Percentiles rank a stretch among this genome's conserved stretches.
Evolutionary conservation across 2,113 vertebrate species (phyloP).

Genomic region (Lycaon pictus): DNA sequence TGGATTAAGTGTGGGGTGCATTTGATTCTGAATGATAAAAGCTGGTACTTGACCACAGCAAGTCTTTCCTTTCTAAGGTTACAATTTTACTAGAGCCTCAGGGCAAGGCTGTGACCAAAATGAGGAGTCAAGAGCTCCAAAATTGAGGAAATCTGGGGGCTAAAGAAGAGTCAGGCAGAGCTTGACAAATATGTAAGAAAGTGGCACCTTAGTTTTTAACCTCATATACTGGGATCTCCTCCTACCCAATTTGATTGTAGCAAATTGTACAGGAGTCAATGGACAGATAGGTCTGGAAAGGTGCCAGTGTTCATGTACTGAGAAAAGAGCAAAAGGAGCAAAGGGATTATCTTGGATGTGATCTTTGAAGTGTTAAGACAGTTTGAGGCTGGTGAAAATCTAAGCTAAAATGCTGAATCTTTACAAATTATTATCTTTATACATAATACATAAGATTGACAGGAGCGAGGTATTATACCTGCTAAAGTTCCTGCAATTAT

Average conservation of each 20-base stretch:
- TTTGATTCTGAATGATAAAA: background rate
- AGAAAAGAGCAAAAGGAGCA: background rate
- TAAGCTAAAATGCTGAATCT: background rate
- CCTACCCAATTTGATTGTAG: background rate
- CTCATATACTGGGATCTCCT: background rate
- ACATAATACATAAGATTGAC: background rate
- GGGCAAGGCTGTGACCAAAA: background rate
- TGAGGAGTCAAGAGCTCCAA: background rate
- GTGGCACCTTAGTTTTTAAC: background rate
- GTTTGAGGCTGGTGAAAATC: background rate
- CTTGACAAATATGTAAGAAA: background rate
- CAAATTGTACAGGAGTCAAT: background rate
- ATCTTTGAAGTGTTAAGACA: background rate
- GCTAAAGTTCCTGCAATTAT: background rate
- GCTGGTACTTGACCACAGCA: background rate
- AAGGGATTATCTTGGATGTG: background rate
- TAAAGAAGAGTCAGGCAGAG: background rate
- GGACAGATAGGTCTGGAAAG: background rate
- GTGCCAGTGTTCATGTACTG: background rate
- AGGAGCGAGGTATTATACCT: background rate
- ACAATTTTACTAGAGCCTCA: background rate
- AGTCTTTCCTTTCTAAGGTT: background rate
- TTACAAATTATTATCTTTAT: conserved; percentile 33
- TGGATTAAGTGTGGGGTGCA: background rate
- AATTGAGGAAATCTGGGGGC: background rate